Evolutionary conservation across 2,888 invertebrate species (phyloP), one percentile per base, ranked within the genome.

Genomic region (Hecatera dysodea): DNA sequence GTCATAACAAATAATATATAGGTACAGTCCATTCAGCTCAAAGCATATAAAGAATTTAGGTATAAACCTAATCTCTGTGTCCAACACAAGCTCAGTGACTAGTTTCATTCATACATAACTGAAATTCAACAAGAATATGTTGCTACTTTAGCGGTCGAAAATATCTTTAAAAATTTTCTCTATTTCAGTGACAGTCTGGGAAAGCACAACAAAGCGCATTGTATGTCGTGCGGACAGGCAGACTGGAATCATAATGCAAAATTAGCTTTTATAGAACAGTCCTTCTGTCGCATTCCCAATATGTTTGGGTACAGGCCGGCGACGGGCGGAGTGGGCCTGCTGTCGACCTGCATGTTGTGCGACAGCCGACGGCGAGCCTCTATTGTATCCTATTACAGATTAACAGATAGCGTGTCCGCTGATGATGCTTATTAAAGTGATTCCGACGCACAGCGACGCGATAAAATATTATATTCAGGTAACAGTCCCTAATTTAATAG

Each of bases 381-480:
- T 74, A 48, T 67, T 71, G 69, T 64, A 66, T 74, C 67, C 62
- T 78, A 78, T 80, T 72, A 74, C 67, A 44, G 67, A 67, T 80
- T 63, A 48, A 44, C 72, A 80, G 67, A 73, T 67, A 71, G 46
- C 61, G 61, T 59, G 59, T 59, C 29, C 19, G 36, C 22, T 69
- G 64, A 69, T 65, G 56, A 65, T 74, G 57, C 63, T 68, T 68
- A 67, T 73, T 67, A 67, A 74, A 78, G 44, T 62, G 61, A 76
- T 72, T 72, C 72, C 50, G 39, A 72, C n/a, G 59, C 67, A 72
- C 72, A 76, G 44, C 57, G 29, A 46, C 46, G 53, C 61, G 61
- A 46, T 52, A 39, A 12, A 63, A 55, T 63, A 67, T 48, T 39
- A 63, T 24, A 46, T 67, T 57, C 53, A 72, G 61, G 67, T 67